Percentiles rank a stretch among this genome's conserved stretches.
Conservation (phyloP, 2,888 invertebrate species). For the Orthosia cruda region DNA sequence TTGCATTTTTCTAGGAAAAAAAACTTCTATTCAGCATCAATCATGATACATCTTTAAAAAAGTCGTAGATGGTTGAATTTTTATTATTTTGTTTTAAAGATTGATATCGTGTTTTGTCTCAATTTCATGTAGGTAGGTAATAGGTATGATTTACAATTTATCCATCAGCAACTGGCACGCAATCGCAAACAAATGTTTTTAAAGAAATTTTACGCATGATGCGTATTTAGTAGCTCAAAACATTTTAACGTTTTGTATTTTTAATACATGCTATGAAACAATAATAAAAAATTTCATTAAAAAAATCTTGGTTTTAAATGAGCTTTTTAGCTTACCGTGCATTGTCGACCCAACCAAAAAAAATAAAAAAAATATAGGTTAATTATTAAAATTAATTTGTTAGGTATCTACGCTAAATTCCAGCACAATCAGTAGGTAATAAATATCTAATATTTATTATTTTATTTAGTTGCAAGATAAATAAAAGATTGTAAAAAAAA, state of each 20-base stretch:
- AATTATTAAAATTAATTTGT: no score
- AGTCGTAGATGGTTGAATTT: not conserved
- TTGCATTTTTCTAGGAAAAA: not conserved
- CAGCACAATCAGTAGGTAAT: no score
- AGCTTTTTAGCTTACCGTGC: no score
- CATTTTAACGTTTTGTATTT: not conserved
- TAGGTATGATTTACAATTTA: not conserved
- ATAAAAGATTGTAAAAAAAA: not conserved
- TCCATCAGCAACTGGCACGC: conserved; percentile 2
- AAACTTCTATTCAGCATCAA: not conserved
- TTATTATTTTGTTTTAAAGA: not conserved
- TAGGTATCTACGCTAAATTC: no score
- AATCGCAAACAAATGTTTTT: not conserved
- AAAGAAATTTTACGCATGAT: not conserved
- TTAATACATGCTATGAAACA: not conserved
- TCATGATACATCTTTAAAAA: conserved; percentile 7
- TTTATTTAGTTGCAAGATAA: no score
- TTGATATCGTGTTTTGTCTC: conserved; percentile 5
- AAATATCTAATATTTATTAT: no score
- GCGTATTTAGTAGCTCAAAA: not conserved
- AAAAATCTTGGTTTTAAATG: no score
- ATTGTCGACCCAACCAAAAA: no score
- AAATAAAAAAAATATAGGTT: no score
- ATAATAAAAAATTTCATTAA: no score
- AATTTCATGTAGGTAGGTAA: not conserved